Base-by-base conservation (phyloP, 1,140 invertebrate species). In the Drosophila watanabei region DNA sequence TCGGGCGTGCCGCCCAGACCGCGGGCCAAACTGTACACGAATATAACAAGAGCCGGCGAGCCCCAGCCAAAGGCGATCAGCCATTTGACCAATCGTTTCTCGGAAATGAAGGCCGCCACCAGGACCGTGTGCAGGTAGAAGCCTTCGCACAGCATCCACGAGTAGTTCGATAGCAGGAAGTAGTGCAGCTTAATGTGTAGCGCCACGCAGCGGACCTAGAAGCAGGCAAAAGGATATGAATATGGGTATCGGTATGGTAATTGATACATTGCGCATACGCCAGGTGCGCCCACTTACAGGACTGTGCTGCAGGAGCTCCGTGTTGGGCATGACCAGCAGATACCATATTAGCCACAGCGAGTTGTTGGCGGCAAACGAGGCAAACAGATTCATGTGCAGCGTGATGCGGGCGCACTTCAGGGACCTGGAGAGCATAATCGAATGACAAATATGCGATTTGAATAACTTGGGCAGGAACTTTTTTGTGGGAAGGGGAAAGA, bases 131-230 rank as follows among this genome's bases (percentile, higher is more conserved):
- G 98, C 45, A 99, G 94, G 93, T 99, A 99, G 52, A 99, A 95
- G 0, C 98, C 98, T 93, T 98, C 97, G 93, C 97, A 98, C 64
- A 98, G 94, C 97, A 98, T 98, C 98, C 98, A 99, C 66, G 97
- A 97, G 94, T 99, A 99, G 94, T 98, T 99, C 63, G 97, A 97
- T 35, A 98, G 94, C 52, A 99, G 94, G 77, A 98, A 98, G 93
- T 98, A 99, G 86, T 98, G 97, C 13, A 98, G 95, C 14, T 97
- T 85, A 5, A 98, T 95, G 94, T 99, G 97, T 1, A 99, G 94
- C 1, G 95, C 93, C 75, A 96, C 96, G 92, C 98, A 99, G 13
- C 68, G 75, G 37, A 68, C 16, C 54, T 48, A 92, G 11, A 30
- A n/a, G 0, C 16, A 9, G 48, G 16, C 0, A 51, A 32, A 32